A percentile compares a stretch with the other conserved stretches of the same genome.
These are phyloP conservation scores for Halyomorpha halys DNA, from an alignment of 1,140 invertebrate genomes.

Conservation along the genomic window DNA sequence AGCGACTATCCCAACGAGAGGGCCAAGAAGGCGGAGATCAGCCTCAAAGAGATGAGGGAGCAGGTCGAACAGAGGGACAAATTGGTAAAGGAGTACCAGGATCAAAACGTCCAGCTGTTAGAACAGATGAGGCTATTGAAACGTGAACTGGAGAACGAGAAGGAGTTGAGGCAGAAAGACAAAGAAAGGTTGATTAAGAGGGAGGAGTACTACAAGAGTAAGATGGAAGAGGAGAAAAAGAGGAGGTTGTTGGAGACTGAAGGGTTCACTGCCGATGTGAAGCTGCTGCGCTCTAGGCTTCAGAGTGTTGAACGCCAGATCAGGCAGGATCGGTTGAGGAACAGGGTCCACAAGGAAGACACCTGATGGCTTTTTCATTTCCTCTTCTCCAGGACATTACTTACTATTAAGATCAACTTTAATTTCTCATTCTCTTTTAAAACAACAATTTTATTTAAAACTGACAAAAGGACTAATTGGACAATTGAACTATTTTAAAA, in stretches of 20 bases:
- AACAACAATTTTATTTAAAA: too few species aligned
- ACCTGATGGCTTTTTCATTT: too few species aligned
- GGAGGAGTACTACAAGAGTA: slow-evolving; percentile 18
- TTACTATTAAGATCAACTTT: too few species aligned
- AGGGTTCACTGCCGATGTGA: slow-evolving; percentile 24
- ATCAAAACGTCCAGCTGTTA: neutral
- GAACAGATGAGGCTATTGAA: slow-evolving; percentile 9
- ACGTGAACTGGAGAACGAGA: neutral
- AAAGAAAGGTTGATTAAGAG: slow-evolving; percentile 16
- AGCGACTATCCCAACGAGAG: slow-evolving; percentile 17
- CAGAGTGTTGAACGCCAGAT: slow-evolving; percentile 21
- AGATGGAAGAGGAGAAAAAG: slow-evolving; percentile 22
- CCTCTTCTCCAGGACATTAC: too few species aligned
- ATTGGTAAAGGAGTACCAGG: slow-evolving; percentile 2
- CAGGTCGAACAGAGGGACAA: slow-evolving; percentile 13
- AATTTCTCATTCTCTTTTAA: too few species aligned
- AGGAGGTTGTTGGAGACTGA: slow-evolving; percentile 22
- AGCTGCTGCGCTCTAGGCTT: slow-evolving; percentile 18
- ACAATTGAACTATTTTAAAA: too few species aligned
- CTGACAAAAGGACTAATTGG: too few species aligned
- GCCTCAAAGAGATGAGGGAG: neutral
- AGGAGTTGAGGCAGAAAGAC: neutral
- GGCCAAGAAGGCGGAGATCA: neutral
- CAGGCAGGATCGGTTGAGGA: slow-evolving; percentile 14
- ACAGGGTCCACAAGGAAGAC: neutral